Evolutionary conservation across 2,888 invertebrate species (phyloP).

Genomic region (Odontocerum albicorne): DNA sequence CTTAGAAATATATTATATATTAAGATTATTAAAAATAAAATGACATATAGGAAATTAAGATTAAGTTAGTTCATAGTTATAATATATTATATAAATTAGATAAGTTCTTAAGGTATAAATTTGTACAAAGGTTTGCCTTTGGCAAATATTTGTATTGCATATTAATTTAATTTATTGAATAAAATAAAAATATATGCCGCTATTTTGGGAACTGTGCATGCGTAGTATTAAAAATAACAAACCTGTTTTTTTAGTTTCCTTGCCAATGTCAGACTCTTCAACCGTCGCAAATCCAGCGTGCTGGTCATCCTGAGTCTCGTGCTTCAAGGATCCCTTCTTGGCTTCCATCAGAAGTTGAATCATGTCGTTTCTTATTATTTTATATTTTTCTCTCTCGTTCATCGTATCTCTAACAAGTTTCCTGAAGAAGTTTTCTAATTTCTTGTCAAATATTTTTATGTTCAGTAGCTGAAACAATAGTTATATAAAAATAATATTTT

Average conservation of each 20-base stretch:
- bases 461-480: slow-evolving; percentile 22
- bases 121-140: too few species aligned
- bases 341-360: slow-evolving; percentile 32
- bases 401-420: slow-evolving; percentile 21
- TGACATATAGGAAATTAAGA: too few species aligned
- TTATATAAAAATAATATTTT: too few species aligned
- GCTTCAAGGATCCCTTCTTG: slow-evolving; percentile 28
- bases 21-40: too few species aligned
- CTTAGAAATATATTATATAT: too few species aligned
- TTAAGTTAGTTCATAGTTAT: too few species aligned
- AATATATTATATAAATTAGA: too few species aligned
- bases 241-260: slow-evolving; percentile 24
- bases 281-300: slow-evolving; percentile 24
- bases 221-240: background rate
- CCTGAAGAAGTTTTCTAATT: slow-evolving; percentile 21
- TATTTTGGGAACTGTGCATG: too few species aligned
- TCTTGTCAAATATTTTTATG: slow-evolving; percentile 15
- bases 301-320: slow-evolving; percentile 18
- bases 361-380: slow-evolving; percentile 26
- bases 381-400: slow-evolving; percentile 23
- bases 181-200: too few species aligned
- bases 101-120: too few species aligned
- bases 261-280: slow-evolving; percentile 11
- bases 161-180: too few species aligned
- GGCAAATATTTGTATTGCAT: too few species aligned